Conservation (phyloP, 2,797 vertebrate species). For the Sternarchorhynchus goeldii region DNA sequence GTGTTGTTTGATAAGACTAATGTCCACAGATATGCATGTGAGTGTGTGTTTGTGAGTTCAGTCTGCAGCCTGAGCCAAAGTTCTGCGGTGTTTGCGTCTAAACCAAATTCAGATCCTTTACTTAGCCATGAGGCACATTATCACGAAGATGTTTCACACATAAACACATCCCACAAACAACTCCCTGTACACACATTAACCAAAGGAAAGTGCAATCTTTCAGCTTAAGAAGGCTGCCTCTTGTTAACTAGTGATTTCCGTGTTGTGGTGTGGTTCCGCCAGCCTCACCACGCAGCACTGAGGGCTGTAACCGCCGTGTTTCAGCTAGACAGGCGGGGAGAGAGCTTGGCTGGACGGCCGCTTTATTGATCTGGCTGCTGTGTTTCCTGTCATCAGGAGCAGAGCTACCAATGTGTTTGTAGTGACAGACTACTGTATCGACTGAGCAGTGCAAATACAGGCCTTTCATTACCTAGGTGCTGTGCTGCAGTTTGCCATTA, state of each 20-base stretch:
- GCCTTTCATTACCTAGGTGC: conserved; percentile 37
- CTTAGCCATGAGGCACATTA: no score
- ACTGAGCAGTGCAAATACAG: conserved; percentile 36
- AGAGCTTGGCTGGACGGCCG: background rate
- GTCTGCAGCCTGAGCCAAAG: no score
- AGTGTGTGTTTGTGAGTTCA: background rate
- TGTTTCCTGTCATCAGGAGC: conserved; percentile 40
- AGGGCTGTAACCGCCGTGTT: background rate
- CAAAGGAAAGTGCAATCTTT: no score
- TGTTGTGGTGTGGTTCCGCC: no score
- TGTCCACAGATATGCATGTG: background rate
- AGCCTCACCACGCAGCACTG: background rate
- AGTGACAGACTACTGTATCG: conserved; percentile 60
- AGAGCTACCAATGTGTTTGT: conserved; percentile 47
- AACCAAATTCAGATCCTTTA: no score
- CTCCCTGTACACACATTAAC: no score
- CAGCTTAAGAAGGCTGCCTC: no score
- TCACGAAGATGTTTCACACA: no score
- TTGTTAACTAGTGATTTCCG: no score
- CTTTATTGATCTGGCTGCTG: conserved; percentile 59
- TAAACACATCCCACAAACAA: no score
- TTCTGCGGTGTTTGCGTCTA: no score
- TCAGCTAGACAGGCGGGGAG: background rate
- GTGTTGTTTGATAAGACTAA: background rate
- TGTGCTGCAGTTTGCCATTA: conserved; percentile 28